A percentile compares a stretch with the other conserved stretches of the same genome.
Evolutionary conservation across 2,797 vertebrate species (phyloP).

Genomic region (Streptopelia turtur): DNA sequence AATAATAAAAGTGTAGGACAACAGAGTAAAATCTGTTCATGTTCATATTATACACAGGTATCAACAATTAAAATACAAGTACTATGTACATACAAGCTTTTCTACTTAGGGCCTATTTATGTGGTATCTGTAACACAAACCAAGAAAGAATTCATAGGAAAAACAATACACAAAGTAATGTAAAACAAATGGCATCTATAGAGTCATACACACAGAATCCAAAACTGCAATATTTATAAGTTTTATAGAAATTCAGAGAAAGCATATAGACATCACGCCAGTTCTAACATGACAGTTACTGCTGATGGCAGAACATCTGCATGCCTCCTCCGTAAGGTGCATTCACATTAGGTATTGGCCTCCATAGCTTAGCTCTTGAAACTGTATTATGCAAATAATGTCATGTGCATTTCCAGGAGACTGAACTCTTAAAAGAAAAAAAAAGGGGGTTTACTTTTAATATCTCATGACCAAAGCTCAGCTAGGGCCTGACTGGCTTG

Average conservation of each 20-base stretch:
- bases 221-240: neutral
- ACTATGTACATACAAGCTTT: neutral
- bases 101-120: neutral
- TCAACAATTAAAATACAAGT: neutral
- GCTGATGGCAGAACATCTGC: neutral
- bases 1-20: neutral
- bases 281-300: neutral
- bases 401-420: neutral
- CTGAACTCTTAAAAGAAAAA: neutral
- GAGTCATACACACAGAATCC: neutral
- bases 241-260: neutral
- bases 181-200: neutral
- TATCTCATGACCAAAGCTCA: neutral
- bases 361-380: neutral
- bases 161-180: neutral
- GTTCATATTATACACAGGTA: neutral
- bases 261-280: neutral
- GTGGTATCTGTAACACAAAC: neutral
- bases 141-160: neutral
- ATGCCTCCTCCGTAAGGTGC: neutral
- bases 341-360: neutral
- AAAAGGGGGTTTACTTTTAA: neutral
- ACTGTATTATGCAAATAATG: neutral
- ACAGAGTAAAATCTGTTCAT: neutral
- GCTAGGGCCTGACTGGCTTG: neutral